A percentile compares a stretch with the other conserved stretches of the same genome.
phyloP scores from a whole-genome alignment of 2,888 invertebrate genomes.

The Hydroisotoma schaefferi region DNA sequence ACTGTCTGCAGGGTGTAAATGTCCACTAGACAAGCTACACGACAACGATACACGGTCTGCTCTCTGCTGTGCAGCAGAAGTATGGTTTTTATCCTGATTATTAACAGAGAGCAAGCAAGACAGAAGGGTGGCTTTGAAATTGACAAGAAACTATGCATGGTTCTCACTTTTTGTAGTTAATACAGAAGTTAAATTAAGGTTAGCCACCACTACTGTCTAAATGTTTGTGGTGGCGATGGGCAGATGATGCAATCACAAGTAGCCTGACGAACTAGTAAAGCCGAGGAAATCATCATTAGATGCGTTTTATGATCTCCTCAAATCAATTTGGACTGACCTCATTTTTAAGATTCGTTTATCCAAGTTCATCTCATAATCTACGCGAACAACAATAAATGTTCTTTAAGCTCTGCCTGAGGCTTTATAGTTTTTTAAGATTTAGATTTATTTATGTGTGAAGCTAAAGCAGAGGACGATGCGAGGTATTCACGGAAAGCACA shows the following conservation, averaged over 20 bases:
- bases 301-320: slow-evolving; percentile 12
- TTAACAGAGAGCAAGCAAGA: too few relatives aligned
- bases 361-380: slow-evolving; percentile 10
- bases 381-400: too few relatives aligned
- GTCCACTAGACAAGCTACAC: too few relatives aligned
- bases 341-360: not conserved
- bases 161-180: too few relatives aligned
- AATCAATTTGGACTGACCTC: slow-evolving; percentile 6
- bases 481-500: not conserved
- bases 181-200: not conserved
- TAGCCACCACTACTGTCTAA: not conserved
- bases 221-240: not conserved
- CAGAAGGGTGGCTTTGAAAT: not conserved
- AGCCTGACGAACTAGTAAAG: not conserved
- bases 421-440: slow-evolving; percentile 1
- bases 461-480: not conserved
- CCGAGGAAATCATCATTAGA: not conserved
- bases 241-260: too few relatives aligned
- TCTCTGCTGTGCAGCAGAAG: too few relatives aligned
- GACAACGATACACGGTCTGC: too few relatives aligned
- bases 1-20: too few relatives aligned
- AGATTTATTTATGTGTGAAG: not conserved
- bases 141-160: too few relatives aligned
- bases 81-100: too few relatives aligned
- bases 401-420: too few relatives aligned